Percentiles rank a stretch among this genome's conserved stretches.
Evolutionary conservation across 2,797 vertebrate species (phyloP).

Genomic region (Microcaecilia unicolor): DNA sequence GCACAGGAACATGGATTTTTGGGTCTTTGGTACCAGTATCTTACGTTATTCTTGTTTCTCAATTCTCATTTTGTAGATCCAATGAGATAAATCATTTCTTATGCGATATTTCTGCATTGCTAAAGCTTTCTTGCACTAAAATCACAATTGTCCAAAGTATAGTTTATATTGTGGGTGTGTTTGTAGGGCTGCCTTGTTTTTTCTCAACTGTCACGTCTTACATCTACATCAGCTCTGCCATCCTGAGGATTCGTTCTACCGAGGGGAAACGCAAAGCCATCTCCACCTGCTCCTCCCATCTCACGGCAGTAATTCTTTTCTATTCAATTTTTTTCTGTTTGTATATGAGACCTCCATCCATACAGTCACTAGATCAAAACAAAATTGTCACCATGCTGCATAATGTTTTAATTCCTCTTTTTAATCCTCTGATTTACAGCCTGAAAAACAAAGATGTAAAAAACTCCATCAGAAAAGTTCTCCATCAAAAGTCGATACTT

Average conservation of each 20-base stretch:
- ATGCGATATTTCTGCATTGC: background rate
- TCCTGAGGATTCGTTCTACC: background rate
- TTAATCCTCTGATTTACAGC: constrained; percentile 18
- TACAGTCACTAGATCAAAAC: constrained; percentile 7
- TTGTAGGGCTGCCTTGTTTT: background rate
- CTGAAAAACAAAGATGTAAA: constrained; percentile 13
- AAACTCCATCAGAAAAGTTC: constrained; percentile 3
- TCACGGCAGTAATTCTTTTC: background rate
- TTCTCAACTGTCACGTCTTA: background rate
- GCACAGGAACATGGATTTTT: constrained; percentile 1
- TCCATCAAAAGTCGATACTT: too few relatives aligned
- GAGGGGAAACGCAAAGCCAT: background rate
- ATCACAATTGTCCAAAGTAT: background rate
- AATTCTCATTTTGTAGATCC: background rate
- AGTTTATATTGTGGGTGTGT: background rate
- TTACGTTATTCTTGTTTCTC: background rate
- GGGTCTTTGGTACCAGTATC: background rate
- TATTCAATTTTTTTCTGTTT: background rate
- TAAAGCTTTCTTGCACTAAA: background rate
- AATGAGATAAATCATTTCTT: background rate
- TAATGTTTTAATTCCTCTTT: constrained; percentile 2
- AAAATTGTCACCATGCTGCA: too few relatives aligned
- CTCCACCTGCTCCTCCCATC: background rate
- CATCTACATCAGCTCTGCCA: background rate
- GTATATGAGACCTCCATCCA: constrained; percentile 1